Conservation (phyloP, 1,140 invertebrate species). For the Aphaenogaster floridana region DNA sequence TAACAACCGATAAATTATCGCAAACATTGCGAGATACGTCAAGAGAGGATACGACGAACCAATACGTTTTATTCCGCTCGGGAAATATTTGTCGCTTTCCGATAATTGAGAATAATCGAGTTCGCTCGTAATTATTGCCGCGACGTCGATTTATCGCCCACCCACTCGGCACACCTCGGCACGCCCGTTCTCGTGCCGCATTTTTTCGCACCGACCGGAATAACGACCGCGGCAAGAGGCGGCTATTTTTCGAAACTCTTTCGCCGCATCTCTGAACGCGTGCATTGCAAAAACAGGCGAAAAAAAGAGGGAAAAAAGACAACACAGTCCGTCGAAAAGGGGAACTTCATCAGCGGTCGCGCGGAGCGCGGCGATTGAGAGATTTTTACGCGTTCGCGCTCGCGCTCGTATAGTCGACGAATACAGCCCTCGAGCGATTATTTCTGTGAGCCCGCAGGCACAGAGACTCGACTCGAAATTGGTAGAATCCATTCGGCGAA, state of each 20-base stretch:
- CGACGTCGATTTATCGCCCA: slow-evolving; percentile 38
- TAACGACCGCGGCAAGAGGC: slow-evolving; percentile 51
- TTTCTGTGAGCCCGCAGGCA: slow-evolving; percentile 37
- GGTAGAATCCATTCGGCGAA: slow-evolving; percentile 56
- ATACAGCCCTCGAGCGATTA: slow-evolving; percentile 46
- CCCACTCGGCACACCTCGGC: slow-evolving; percentile 4
- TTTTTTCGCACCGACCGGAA: slow-evolving; percentile 46
- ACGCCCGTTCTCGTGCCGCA: not conserved
- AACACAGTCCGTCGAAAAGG: slow-evolving; percentile 50
- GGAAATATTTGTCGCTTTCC: slow-evolving; percentile 44
- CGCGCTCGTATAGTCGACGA: slow-evolving; percentile 21
- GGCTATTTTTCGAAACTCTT: slow-evolving; percentile 59
- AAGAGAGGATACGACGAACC: not conserved
- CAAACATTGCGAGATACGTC: not conserved
- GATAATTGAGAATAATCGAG: slow-evolving; percentile 50
- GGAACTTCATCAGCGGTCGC: slow-evolving; percentile 50
- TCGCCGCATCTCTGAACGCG: slow-evolving; percentile 28
- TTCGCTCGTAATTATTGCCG: slow-evolving; percentile 44
- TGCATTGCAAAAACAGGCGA: slow-evolving; percentile 38
- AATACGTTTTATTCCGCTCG: slow-evolving; percentile 14
- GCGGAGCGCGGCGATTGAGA: slow-evolving; percentile 46
- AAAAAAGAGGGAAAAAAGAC: slow-evolving; percentile 32
- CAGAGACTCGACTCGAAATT: slow-evolving; percentile 48
- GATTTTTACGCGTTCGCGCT: slow-evolving; percentile 60
- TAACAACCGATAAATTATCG: slow-evolving; percentile 16